These are phyloP conservation scores for Volucella zonaria DNA, from an alignment of 2,888 invertebrate species.

Conservation along the genomic window DNA sequence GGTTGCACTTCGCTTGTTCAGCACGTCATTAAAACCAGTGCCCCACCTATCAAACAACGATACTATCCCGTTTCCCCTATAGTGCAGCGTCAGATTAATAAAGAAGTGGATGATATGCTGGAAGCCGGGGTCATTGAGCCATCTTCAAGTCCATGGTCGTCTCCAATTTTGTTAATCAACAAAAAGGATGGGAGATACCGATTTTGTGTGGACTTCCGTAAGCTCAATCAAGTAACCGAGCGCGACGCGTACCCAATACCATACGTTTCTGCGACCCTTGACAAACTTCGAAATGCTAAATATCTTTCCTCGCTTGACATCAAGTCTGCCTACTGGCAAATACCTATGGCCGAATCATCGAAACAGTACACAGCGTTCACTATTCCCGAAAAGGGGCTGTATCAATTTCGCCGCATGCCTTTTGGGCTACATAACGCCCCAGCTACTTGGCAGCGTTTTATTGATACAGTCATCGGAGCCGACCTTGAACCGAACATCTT, in stretches of 20 bases:
- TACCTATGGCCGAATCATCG: conserved; percentile 17
- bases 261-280: conserved; percentile 14
- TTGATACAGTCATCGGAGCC: conserved; percentile 31
- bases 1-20: conserved; percentile 20
- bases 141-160: conserved; percentile 68
- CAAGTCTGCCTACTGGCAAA: conserved; percentile 24
- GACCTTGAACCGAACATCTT: conserved; percentile 40
- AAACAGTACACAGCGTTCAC: conserved; percentile 7
- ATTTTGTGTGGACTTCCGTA: conserved; percentile 75
- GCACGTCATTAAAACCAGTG: conserved; percentile 45
- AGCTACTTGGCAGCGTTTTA: conserved; percentile 55
- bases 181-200: conserved; percentile 73
- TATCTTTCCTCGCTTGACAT: conserved; percentile 21
- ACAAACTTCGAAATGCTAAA: conserved; percentile 23
- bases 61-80: conserved; percentile 75
- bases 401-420: conserved; percentile 15
- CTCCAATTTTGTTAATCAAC: conserved; percentile 70
- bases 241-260: conserved; percentile 15
- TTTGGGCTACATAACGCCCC: conserved; percentile 39
- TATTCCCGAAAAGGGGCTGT: conserved; percentile 6
- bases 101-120: conserved; percentile 73
- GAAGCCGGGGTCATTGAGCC: conserved; percentile 72
- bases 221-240: conserved; percentile 48
- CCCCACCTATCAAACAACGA: conserved; percentile 60
- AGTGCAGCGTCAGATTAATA: conserved; percentile 71